A percentile compares a stretch with the other conserved stretches of the same genome.
These are phyloP conservation scores for Hemiprocne comata DNA, from an alignment of 2,113 vertebrate genomes.

Conservation along the genomic window DNA sequence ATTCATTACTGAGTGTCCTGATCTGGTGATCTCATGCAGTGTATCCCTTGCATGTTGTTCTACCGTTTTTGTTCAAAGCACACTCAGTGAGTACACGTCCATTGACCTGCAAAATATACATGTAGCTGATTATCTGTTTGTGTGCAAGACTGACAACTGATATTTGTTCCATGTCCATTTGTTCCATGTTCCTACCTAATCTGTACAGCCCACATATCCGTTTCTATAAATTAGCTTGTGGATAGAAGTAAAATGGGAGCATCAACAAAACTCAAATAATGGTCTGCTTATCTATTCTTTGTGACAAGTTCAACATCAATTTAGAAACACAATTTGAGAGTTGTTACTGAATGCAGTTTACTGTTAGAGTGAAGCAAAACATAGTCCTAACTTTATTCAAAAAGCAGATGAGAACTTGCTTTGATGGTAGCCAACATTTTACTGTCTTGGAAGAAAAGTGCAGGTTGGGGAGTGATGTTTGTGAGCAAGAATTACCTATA, in stretches of 20 bases:
- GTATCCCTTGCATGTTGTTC: background rate
- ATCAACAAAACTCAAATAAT: background rate
- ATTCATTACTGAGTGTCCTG: background rate
- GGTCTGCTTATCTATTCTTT: background rate
- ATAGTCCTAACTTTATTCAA: background rate
- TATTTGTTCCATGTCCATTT: background rate
- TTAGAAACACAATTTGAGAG: background rate
- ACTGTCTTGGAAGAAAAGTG: background rate
- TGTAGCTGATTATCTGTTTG: background rate
- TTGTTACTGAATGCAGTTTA: background rate
- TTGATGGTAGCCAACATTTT: background rate
- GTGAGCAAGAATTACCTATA: background rate
- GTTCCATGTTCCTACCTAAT: background rate
- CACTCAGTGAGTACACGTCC: fast-evolving
- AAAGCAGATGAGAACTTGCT: background rate
- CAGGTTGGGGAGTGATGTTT: background rate
- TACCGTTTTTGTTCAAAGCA: background rate
- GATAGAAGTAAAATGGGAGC: background rate
- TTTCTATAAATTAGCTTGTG: background rate
- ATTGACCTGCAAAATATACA: background rate
- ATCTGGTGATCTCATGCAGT: background rate
- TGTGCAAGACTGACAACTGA: background rate
- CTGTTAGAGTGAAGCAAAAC: background rate
- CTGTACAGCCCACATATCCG: background rate
- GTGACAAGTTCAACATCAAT: background rate